Evolutionary conservation across 2,888 invertebrate genomes (phyloP).

Genomic region (Ochropleura plecta): DNA sequence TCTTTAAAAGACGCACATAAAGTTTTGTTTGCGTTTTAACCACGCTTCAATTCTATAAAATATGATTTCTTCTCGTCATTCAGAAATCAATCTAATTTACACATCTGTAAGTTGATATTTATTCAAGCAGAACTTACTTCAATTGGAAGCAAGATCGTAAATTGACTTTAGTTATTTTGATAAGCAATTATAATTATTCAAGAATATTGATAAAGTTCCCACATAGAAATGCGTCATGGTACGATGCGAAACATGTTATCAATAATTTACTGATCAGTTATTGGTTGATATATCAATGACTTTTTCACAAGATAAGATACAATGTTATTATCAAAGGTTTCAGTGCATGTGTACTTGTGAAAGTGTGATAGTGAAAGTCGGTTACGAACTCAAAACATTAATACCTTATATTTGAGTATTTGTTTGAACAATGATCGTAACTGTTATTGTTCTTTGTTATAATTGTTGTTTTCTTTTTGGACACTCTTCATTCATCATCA

Average conservation of each 20-base stretch:
- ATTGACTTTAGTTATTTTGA: constrained; percentile 14
- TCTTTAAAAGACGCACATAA: neutral
- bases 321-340: constrained; percentile 11
- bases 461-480: neutral
- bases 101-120: neutral
- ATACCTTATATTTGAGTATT: constrained; percentile 13
- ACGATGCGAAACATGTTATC: constrained; percentile 30
- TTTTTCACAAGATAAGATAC: constrained; percentile 35
- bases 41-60: neutral
- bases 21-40: neutral
- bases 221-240: constrained; percentile 37
- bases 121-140: neutral
- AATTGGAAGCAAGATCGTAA: neutral
- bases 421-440: neutral
- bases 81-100: neutral
- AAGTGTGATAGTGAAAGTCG: constrained; percentile 14
- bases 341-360: constrained; percentile 22
- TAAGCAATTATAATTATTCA: constrained; percentile 34
- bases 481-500: neutral
- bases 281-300: constrained; percentile 15
- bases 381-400: neutral
- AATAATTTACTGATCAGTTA: constrained; percentile 8
- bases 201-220: constrained; percentile 18
- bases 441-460: constrained; percentile 4
- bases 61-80: neutral